These are phyloP conservation scores for Notarius quadriscutis DNA, from an alignment of 2,113 vertebrate species.

Conservation along the genomic window DNA sequence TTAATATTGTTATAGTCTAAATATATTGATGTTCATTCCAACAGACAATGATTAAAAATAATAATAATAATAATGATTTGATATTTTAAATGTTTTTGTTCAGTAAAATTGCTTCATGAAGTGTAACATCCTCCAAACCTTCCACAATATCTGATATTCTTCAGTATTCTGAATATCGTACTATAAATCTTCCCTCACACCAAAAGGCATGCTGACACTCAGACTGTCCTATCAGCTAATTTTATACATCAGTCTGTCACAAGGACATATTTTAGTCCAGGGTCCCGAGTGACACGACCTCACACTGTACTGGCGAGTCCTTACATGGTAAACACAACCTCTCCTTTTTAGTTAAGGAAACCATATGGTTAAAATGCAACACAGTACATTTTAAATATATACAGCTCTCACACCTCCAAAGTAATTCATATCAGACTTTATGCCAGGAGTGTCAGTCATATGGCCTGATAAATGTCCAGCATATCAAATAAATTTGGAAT, in stretches of 20 bases:
- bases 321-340: slow-evolving; percentile 17
- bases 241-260: slow-evolving; percentile 29
- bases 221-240: slow-evolving; percentile 15
- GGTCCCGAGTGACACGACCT: slow-evolving; percentile 11
- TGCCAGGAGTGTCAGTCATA: neutral
- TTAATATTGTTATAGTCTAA: neutral
- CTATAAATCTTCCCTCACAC: neutral
- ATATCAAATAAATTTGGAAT: neutral
- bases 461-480: neutral
- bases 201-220: slow-evolving; percentile 13
- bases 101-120: neutral
- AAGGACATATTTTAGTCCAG: slow-evolving; percentile 6
- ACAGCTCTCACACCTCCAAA: neutral
- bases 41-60: neutral
- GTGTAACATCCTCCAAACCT: neutral
- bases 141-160: neutral
- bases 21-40: neutral
- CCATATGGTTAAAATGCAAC: neutral
- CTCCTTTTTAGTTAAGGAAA: neutral
- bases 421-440: neutral
- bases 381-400: neutral
- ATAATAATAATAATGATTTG: neutral
- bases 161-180: neutral
- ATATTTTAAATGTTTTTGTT: neutral
- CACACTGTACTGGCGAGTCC: slow-evolving; percentile 2